These are phyloP conservation scores for Timema podura DNA, from an alignment of 2,888 invertebrate species.

Conservation along the genomic window DNA sequence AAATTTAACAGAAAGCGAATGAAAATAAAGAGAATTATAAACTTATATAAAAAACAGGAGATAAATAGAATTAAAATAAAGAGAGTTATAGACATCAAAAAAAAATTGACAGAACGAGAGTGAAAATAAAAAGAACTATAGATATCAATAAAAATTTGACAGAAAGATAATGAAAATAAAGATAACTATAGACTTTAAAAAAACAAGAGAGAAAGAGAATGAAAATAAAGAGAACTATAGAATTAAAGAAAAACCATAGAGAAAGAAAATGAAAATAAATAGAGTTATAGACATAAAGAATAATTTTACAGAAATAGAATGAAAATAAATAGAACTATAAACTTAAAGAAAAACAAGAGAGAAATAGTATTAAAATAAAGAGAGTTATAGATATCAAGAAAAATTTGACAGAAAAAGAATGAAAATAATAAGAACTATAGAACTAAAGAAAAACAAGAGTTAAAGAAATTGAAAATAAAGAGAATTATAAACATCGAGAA, in stretches of 20 bases:
- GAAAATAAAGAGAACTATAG: not conserved
- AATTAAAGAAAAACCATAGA: not conserved
- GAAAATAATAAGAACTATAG: no score
- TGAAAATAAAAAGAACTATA: not conserved
- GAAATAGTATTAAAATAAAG: not conserved
- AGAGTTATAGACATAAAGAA: slow-evolving; percentile 20
- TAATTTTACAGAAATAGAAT: slow-evolving; percentile 17
- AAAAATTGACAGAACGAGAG: not conserved
- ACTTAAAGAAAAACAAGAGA: not conserved
- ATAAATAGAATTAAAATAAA: slow-evolving; percentile 24
- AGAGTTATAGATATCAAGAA: not conserved
- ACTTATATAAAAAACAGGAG: not conserved
- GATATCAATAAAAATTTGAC: not conserved
- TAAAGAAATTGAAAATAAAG: not conserved
- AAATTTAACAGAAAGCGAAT: not conserved
- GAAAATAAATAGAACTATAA: slow-evolving; percentile 17
- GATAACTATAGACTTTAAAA: not conserved
- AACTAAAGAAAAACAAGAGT: not conserved
- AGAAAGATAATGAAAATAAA: slow-evolving; percentile 13
- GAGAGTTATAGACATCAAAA: slow-evolving; percentile 7
- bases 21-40: not conserved
- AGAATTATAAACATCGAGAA: not conserved
- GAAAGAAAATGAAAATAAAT: slow-evolving; percentile 12
- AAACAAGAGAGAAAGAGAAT: not conserved
- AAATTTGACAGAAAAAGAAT: not conserved